Evolutionary conservation across 2,797 vertebrate genomes (phyloP).

Genomic region (Myotis pilosus): DNA sequence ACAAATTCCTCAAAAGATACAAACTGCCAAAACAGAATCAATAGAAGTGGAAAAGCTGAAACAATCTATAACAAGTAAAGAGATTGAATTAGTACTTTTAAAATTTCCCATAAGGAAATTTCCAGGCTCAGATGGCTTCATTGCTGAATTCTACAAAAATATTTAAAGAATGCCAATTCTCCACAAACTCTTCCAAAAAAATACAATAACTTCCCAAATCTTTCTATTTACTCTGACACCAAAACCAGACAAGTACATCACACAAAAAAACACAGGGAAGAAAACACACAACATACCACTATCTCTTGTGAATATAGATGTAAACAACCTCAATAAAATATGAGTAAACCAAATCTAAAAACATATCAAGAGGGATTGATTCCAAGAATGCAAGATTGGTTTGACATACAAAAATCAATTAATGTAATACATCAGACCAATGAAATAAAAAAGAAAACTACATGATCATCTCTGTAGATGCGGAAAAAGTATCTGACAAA

Average conservation of each 20-base stretch:
- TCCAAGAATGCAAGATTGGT: not conserved
- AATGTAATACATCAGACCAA: too few relatives aligned
- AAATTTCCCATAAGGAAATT: not conserved
- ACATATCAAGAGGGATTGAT: not conserved
- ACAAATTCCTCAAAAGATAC: not conserved
- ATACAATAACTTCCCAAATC: not conserved
- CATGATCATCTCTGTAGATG: too few relatives aligned
- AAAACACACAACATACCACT: not conserved
- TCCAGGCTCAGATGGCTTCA: not conserved
- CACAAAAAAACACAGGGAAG: not conserved
- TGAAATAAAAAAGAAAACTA: too few relatives aligned
- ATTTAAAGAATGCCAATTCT: not conserved
- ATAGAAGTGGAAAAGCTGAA: constrained; percentile 13
- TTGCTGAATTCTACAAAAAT: not conserved
- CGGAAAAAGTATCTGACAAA: too few relatives aligned
- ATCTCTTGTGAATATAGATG: not conserved
- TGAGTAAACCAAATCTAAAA: constrained; percentile 19
- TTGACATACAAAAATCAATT: not conserved
- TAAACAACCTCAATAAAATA: not conserved
- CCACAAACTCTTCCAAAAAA: not conserved
- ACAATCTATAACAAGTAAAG: not conserved
- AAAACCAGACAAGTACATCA: not conserved
- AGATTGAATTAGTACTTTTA: not conserved
- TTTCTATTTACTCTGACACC: not conserved
- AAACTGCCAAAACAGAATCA: not conserved